These are phyloP conservation scores for Pammene fasciana DNA, from an alignment of 2,888 invertebrate species.

Conservation along the genomic window DNA sequence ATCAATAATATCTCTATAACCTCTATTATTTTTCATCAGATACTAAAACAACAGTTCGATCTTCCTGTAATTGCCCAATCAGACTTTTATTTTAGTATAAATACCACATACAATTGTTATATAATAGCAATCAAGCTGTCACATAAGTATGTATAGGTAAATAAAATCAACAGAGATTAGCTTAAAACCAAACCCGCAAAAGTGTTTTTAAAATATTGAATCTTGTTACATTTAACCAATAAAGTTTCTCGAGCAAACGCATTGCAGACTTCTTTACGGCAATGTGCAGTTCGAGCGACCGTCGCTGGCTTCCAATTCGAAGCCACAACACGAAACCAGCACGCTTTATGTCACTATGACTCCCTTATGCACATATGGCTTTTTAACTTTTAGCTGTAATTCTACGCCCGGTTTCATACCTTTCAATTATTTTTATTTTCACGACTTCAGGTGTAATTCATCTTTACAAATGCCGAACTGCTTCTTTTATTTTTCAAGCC, in stretches of 20 bases:
- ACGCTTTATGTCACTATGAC: neutral
- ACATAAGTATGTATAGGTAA: too few species aligned
- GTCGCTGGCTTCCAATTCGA: constrained; percentile 48
- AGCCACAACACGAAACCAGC: constrained; percentile 44
- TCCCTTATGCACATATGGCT: neutral
- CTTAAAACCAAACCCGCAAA: neutral
- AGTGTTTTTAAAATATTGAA: neutral
- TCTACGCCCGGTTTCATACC: constrained; percentile 56
- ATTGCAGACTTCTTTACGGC: constrained; percentile 33
- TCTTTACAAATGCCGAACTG: constrained; percentile 28
- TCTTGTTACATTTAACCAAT: constrained; percentile 6
- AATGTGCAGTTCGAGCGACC: constrained; percentile 47
- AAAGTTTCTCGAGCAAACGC: constrained; percentile 31
- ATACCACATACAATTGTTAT: too few species aligned
- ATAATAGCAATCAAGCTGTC: too few species aligned
- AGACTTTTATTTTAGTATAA: too few species aligned
- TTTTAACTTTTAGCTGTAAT: constrained; percentile 52
- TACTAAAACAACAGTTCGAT: too few species aligned
- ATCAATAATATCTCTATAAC: too few species aligned
- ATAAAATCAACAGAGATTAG: too few species aligned
- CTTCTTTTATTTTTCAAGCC: constrained; percentile 17
- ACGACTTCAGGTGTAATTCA: constrained; percentile 48
- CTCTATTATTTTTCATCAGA: too few species aligned
- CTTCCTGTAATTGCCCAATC: too few species aligned
- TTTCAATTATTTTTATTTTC: constrained; percentile 64